A percentile compares a stretch with the other conserved stretches of the same genome.
Evolutionary conservation across 1,140 invertebrate genomes (phyloP).

Genomic region (Sitobion miscanthi): DNA sequence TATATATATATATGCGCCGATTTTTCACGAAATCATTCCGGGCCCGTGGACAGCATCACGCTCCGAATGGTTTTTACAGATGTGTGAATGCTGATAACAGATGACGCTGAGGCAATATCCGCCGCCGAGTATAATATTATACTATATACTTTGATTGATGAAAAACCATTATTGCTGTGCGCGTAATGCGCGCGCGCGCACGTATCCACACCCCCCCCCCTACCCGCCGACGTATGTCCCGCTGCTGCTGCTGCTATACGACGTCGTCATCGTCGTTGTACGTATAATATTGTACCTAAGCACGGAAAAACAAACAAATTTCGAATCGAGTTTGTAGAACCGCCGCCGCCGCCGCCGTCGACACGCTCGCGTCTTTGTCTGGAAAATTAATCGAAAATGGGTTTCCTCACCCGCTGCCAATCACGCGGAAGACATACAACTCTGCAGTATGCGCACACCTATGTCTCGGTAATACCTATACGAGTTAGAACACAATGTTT

Average conservation of each 20-base stretch:
- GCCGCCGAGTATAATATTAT: not conserved
- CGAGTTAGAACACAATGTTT: too few species aligned
- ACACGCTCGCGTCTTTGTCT: not conserved
- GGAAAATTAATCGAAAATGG: not conserved
- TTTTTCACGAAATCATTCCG: conserved; percentile 56
- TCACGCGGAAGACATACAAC: not conserved
- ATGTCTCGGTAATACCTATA: not conserved
- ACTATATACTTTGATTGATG: conserved; percentile 49
- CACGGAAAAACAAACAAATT: not conserved
- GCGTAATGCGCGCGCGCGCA: not conserved
- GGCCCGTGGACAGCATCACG: conserved; percentile 43
- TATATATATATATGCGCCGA: not conserved
- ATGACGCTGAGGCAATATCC: conserved; percentile 43
- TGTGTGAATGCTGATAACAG: conserved; percentile 56
- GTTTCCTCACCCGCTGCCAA: not conserved
- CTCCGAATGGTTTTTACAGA: conserved; percentile 50
- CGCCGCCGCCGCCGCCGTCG: not conserved
- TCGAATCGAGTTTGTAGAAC: not conserved
- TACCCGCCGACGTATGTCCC: not conserved
- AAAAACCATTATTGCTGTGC: conserved; percentile 39
- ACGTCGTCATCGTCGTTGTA: not conserved
- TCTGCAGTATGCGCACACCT: not conserved
- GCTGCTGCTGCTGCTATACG: not conserved
- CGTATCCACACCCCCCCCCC: not conserved
- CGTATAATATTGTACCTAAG: not conserved